Percentiles rank a stretch among this genome's conserved stretches.
Conservation (phyloP, 2,888 invertebrate genomes). For the Unio delphinus region DNA sequence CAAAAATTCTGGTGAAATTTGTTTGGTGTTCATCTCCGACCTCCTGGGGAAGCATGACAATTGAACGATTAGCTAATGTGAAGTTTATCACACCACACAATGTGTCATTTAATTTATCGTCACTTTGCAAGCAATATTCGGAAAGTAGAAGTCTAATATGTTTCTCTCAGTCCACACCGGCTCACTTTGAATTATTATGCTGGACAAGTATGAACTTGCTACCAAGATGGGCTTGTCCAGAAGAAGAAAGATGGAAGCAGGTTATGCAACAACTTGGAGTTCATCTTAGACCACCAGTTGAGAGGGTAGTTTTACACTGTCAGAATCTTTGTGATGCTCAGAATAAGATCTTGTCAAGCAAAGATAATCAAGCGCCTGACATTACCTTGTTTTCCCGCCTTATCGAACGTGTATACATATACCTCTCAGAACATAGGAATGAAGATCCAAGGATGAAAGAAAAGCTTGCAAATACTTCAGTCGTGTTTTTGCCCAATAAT, state of each 20-base stretch:
- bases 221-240: neutral
- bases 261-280: constrained; percentile 11
- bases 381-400: neutral
- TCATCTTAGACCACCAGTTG: constrained; percentile 8
- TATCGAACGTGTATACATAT: neutral
- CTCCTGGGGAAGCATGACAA: neutral
- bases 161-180: neutral
- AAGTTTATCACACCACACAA: neutral
- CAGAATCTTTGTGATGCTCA: constrained; percentile 21
- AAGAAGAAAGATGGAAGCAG: neutral
- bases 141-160: neutral
- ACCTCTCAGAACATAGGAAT: constrained; percentile 1
- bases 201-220: constrained; percentile 3
- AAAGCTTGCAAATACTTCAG: neutral
- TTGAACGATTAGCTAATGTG: constrained; percentile 1
- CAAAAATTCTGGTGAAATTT: neutral
- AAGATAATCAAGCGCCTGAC: no score
- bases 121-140: neutral
- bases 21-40: neutral
- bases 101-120: neutral
- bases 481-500: constrained; percentile 10
- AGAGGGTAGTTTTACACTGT: constrained; percentile 18
- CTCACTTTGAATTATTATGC: neutral
- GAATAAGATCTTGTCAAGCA: neutral
- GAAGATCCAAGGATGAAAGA: neutral